Conservation (phyloP, 2,888 invertebrate genomes). For the Andrena flavipes region DNA sequence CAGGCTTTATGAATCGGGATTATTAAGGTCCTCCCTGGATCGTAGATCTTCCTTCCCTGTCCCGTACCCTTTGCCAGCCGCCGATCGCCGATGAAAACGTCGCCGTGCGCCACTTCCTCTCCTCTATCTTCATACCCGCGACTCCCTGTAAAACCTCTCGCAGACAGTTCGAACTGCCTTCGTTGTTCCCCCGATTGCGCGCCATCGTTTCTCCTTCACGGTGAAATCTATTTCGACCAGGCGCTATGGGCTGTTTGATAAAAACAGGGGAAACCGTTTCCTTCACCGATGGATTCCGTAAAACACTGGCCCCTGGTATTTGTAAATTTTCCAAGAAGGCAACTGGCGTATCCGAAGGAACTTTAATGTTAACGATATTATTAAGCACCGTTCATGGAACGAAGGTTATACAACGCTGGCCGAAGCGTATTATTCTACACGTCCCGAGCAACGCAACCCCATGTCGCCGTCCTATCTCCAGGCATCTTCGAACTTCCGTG, state of each 20-base stretch:
- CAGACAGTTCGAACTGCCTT: constrained; percentile 27
- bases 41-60: constrained; percentile 67
- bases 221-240: background rate
- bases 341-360: too few species aligned
- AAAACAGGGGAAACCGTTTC: background rate
- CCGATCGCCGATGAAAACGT: constrained; percentile 63
- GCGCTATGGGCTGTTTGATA: background rate
- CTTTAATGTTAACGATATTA: background rate
- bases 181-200: constrained; percentile 1
- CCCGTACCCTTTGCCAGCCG: constrained; percentile 26
- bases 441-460: constrained; percentile 8
- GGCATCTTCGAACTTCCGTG: constrained; percentile 48
- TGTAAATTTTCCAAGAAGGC: background rate
- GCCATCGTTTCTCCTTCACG: background rate
- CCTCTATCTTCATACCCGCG: constrained; percentile 54
- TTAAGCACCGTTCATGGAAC: background rate
- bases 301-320: background rate
- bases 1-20: constrained; percentile 74
- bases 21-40: constrained; percentile 70
- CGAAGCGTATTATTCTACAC: constrained; percentile 20
- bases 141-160: constrained; percentile 6
- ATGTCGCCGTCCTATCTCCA: constrained; percentile 33
- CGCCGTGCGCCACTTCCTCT: constrained; percentile 33
- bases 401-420: background rate
- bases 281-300: background rate